phyloP scores from a whole-genome alignment of 2,888 invertebrate genomes.

The Lordiphosa fenestrarum region DNA sequence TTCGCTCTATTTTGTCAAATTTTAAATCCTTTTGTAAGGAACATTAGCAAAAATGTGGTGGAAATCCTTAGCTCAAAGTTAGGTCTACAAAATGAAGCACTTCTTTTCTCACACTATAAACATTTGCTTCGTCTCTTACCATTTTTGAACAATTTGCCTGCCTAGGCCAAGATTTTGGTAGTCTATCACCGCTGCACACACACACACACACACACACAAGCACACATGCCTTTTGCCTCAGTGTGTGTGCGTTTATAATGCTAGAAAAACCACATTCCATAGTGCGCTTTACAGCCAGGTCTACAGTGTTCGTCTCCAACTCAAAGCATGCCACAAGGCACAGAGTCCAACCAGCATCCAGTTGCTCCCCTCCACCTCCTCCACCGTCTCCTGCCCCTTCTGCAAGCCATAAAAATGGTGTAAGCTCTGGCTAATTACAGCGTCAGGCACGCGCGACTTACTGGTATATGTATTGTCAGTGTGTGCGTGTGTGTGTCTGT shows the following conservation, averaged over 20 bases:
- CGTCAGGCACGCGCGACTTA: slow-evolving; percentile 65
- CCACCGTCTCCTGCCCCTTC: not conserved
- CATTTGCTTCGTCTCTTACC: not conserved
- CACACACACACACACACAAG: slow-evolving; percentile 5
- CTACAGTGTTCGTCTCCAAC: slow-evolving; percentile 12
- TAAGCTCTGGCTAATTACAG: slow-evolving; percentile 69
- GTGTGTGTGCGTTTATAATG: slow-evolving; percentile 43
- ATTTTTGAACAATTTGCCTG: slow-evolving; percentile 1
- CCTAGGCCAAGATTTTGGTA: slow-evolving; percentile 8
- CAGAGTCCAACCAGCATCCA: slow-evolving; percentile 55
- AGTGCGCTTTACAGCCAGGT: slow-evolving; percentile 56
- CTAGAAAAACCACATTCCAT: slow-evolving; percentile 74
- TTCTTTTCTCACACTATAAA: too few species aligned
- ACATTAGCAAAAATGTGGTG: too few species aligned
- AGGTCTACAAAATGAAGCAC: too few species aligned
- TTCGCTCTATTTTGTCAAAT: too few species aligned
- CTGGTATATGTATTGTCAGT: slow-evolving; percentile 5
- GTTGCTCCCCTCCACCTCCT: slow-evolving; percentile 16
- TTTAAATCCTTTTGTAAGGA: too few species aligned
- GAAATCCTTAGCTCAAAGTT: too few species aligned
- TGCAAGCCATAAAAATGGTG: slow-evolving; percentile 39
- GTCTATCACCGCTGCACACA: slow-evolving; percentile 2
- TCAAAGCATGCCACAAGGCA: slow-evolving; percentile 20
- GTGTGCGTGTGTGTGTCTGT: slow-evolving; percentile 19
- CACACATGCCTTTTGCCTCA: slow-evolving; percentile 15